Base-by-base conservation (phyloP, 2,113 vertebrate genomes). In the Camarhynchus parvulus region DNA sequence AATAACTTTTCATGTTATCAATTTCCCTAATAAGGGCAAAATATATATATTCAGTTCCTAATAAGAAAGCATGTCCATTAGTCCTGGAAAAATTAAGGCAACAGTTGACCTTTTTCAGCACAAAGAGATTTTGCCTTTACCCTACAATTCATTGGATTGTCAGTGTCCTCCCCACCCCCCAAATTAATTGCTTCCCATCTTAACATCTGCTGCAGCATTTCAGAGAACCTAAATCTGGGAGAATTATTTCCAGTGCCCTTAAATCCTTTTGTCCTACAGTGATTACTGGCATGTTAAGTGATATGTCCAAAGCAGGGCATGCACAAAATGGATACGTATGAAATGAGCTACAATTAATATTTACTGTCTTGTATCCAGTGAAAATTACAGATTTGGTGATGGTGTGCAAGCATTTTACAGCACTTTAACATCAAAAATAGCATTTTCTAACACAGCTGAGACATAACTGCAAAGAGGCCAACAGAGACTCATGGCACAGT, bases 101-200 rank as follows among this genome's bases (percentile, higher is more conserved):
- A 41, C 20, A 18, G 11, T 53, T 52, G 33, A 55, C 23, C 17
- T 66, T 37, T 42, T 92, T 80, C 55, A 58, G 5, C 24, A 89
- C 8, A 69, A 80, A 64, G 2, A 73, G 3, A 61, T 66, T 77
- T 83, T 91, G 7, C 31, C 21, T 64, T 91, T 64, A 35, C 9
- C 17, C 31, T 56, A 18, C 6, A 86, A 56, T 56, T 64, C 28
- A 80, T 49, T 61, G 24, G 14, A 18, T 35, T 50, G 24, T 52
- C 21, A 56, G 1, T 2, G 13, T 39, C 6, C 21, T 35, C 9
- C 9, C 4, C 8, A 2, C 2, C 2, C 1, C 4, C 5, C 14
- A 69, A 19, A 10, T 61, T 37, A 66, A 21, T 24, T 89, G 4
- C 10, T 83, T 74, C 33, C 68, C 10, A 39, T 59, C 7, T 76